Evolutionary conservation across 2,888 invertebrate species (phyloP), one percentile per base, ranked within the genome.

Genomic region (Drosophila demipolita): DNA sequence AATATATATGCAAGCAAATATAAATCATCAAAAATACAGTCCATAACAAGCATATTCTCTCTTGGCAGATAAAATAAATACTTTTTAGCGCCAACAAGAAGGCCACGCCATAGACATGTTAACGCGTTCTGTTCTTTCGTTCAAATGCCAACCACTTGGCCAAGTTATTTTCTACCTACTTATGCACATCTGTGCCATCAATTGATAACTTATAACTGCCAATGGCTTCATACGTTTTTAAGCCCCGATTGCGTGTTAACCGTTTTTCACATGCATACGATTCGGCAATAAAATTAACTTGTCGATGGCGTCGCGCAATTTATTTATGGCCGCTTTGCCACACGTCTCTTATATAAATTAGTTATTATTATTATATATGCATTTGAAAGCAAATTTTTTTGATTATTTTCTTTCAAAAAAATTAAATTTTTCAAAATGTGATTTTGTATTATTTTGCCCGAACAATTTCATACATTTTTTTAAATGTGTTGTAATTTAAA

Each of bases 221-320:
- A 36, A 61, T 60, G 52, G 36, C n/a, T 36, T 26, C 42, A 20
- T 32, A 32, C 26, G 40, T 35, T 36, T 65, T 48, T 38, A 36
- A 58, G 60, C 62, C 64, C 54, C 48, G 66, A 70, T 83, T 70
- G 83, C 81, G 81, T 74, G 82, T 66, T 75, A 54, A 32, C 15
- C 59, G 59, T 74, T 74, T 55, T 40, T 49, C 38, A 50, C 23
- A 60, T 38, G 48, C 58, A 53, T 54, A 33, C 20, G 80, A 63
- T 68, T 65, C 23, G 49, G 78, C 63, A 54, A 80, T 77, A 80
- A 86, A 86, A 80, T 69, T 63, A 67, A 71, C 68, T 71, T 77
- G 59, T 74, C 78, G 65, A 72, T 66, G 62, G 57, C 64, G 66
- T 62, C 33, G 52, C 58, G 54, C 57, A 76, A 32, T 66, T 80